Evolutionary conservation across 2,113 vertebrate genomes (phyloP), one percentile per base, ranked within the genome.

Genomic region (Nothoprocta pentlandii): DNA sequence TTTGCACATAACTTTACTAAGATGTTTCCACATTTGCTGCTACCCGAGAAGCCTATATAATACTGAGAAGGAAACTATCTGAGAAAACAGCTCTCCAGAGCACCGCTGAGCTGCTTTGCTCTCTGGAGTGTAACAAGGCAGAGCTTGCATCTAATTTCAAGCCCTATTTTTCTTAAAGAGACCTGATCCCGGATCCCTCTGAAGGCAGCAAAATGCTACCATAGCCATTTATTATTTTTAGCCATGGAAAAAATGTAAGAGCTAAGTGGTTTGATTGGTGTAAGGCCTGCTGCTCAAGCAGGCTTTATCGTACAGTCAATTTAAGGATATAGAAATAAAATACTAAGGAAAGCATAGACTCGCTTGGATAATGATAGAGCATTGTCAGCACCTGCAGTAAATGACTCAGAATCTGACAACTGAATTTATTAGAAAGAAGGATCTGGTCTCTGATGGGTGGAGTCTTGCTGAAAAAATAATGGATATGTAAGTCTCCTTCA

Each of bases 391-490:
- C 81, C 82, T 87, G 78, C 62, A 67, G 46, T 22, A 80, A 85
- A 70, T 54, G 59, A 68, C 86, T 79, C 61, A 9, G 75, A 10
- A 1, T 76, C 76, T 97, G 96, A 95, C 68, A 90, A 90, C n/a
- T 76, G 25, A 75, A 87, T 93, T 91, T 92, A 90, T 92, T 95
- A 84, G 83, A 82, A 95, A 82, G 84, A 93, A 86, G 54, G 66
- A 86, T 54, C 82, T 86, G 25, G 80, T 49, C 67, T 85, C 30
- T 7, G 9, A 53, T 59, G 44, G 85, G 74, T 80, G 92, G 36
- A 34, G 36, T 32, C 63, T 75, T 73, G 39, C 78, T 97, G 75
- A 96, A 91, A 95, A 95, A 78, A 74, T 59, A 85, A 94, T 93
- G 76, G 36, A n/a, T 87, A 93, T 90, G 61, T 86, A 85, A 61